Evolutionary conservation across 2,113 vertebrate species (phyloP).

Genomic region (Marmota monax): DNA sequence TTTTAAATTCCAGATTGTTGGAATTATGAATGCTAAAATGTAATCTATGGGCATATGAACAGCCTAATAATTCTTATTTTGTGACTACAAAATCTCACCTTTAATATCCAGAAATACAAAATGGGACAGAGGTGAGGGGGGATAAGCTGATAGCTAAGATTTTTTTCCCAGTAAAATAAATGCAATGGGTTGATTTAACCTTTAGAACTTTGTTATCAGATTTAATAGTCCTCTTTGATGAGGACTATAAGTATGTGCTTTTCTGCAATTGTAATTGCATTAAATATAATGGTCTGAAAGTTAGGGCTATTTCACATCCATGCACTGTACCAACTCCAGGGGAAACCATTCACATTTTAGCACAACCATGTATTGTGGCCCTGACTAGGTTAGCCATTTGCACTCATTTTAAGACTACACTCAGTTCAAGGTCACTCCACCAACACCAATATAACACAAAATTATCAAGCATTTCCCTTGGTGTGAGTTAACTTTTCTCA

Average conservation of each 20-base stretch:
- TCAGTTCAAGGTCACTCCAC: neutral
- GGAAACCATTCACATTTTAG: neutral
- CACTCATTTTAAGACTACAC: neutral
- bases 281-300: neutral
- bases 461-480: neutral
- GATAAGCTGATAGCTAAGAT: neutral
- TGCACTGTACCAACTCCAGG: neutral
- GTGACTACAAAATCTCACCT: neutral
- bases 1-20: neutral
- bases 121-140: neutral
- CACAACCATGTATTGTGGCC: neutral
- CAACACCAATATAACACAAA: neutral
- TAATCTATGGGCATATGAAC: neutral
- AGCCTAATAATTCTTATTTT: neutral
- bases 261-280: neutral
- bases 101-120: conserved; percentile 37
- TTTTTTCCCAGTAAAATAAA: conserved; percentile 53
- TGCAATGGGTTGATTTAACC: neutral
- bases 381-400: neutral
- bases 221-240: neutral
- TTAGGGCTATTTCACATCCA: neutral
- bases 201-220: neutral
- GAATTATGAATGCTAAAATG: neutral
- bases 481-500: neutral
- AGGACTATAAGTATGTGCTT: neutral